Evolutionary conservation across 2,888 invertebrate genomes (phyloP).

Genomic region (Parnassius mnemosyne): DNA sequence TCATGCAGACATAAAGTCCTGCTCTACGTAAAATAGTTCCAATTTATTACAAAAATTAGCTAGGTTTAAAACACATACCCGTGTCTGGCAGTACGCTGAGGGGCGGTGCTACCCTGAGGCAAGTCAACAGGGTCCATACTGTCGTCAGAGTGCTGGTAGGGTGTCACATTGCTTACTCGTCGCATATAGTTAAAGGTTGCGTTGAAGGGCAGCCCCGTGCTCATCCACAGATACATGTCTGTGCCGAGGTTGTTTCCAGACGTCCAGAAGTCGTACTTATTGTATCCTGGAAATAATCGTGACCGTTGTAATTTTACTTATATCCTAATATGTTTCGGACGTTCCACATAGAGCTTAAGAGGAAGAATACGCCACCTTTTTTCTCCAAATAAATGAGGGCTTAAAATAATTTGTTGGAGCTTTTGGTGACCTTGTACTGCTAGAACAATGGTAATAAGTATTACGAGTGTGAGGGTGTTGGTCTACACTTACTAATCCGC

Average conservation of each 20-base stretch:
- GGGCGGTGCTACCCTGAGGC: constrained; percentile 87
- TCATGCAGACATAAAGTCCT: too few species aligned
- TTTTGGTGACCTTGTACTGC: too few species aligned
- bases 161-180: constrained; percentile 75
- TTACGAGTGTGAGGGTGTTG: too few species aligned
- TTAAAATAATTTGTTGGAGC: too few species aligned
- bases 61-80: constrained; percentile 68
- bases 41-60: too few species aligned
- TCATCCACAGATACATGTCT: constrained; percentile 95
- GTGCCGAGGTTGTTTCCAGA: constrained; percentile 93
- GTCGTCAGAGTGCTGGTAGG: constrained; percentile 77
- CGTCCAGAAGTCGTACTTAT: constrained; percentile 93
- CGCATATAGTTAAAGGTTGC: constrained; percentile 92
- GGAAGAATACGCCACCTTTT: background rate
- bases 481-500: too few species aligned
- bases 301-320: too few species aligned
- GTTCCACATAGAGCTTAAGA: background rate
- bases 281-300: constrained; percentile 78
- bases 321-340: background rate
- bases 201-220: constrained; percentile 92
- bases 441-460: too few species aligned
- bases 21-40: too few species aligned
- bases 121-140: constrained; percentile 83
- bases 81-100: constrained; percentile 88
- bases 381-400: too few species aligned